Evolutionary conservation across 2,113 vertebrate species (phyloP), one percentile per base, ranked within the genome.

Genomic region (Centrocercus urophasianus): DNA sequence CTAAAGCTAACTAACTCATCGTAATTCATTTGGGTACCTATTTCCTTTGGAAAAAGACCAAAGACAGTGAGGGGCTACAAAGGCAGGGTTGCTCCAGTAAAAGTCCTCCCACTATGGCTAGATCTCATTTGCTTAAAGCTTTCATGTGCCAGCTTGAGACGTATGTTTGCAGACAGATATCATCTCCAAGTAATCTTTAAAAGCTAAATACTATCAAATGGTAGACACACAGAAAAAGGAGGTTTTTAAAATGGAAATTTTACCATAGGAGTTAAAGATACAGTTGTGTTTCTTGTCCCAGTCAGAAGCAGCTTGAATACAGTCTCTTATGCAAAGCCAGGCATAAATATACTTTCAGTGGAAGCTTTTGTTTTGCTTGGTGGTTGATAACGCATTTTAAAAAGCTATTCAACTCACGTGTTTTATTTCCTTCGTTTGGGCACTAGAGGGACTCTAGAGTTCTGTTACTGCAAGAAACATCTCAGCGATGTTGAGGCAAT

Each of bases 381-480:
- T 42, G 42, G 42, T 42, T 42, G 42, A 13, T 42, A 42, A 42
- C 42, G 13, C 42, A 42, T 42, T 42, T 42, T 42, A 42, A 42
- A 13, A 13, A 42, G 42, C 13, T 42, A 42, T 42, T 42, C 42
- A 42, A 42, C 13, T 42, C 42, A 42, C 42, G 13, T 13, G 6
- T n/a, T 2, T 1, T 38, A 20, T 43, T 50, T 89, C 48, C 82
- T 50, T 82, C 54, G 4, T 2, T 8, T 50, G 88, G 65, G 63
- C 94, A 70, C 93, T 94, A 95, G 95, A 86, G 93, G 92, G 94
- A 96, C 70, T 48, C 89, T 73, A 1, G 71, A 65, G 71, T 82
- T 94, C 78, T 61, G 59, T 40, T 57, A 11, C 18, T 1, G 40
- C 7, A 3, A 25, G 36, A 54, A 86, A 64, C 22, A 16, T 24